Base-by-base conservation (phyloP, 2,113 vertebrate species). In the Vanacampus margaritifer region DNA sequence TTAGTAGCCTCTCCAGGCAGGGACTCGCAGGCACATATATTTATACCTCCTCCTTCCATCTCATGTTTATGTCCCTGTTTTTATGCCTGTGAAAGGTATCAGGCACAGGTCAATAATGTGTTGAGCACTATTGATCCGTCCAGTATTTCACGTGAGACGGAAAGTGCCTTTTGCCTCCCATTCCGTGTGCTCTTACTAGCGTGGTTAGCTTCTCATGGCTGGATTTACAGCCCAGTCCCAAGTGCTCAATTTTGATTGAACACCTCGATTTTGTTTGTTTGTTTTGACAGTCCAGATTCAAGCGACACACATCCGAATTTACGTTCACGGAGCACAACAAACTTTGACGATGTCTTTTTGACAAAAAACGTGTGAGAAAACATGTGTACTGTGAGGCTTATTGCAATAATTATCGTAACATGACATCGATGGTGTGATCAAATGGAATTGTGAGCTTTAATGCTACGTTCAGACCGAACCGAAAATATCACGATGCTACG, bases 91-190 rank as follows among this genome's bases (percentile, higher is more conserved):
- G 81, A 88, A 88, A 86, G 87, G 84, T 87, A 89, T 87, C 85
- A 81, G 84, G 81, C 81, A 68, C 80, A 82, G 89, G 85, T 90
- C 89, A 90, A 89, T 90, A 90, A 88, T 88, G 82, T 87, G 89
- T 89, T 87, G 89, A 90, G 87, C 87, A 84, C 85, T 83, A 89
- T 90, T 81, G 87, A 90, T 89, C 80, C 75, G 79, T 78, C 75
- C 79, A 64, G 69, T 67, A 16, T 19, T 17, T 75, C 76, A 81
- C 73, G 36, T 36, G 60, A 59, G 73, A 72, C 77, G 71, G 80
- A 45, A 83, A 84, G 79, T 67, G 72, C 84, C 86, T 88, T 83
- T 24, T 16, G n/a, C 5, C 12, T 10, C 41, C 6, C 36, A 41
- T 43, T 16, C 23, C 26, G 37, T 17, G 21, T 17, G 21, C 75